Evolutionary conservation across 2,113 vertebrate species (phyloP).

Genomic region (Syrmaticus mikado): DNA sequence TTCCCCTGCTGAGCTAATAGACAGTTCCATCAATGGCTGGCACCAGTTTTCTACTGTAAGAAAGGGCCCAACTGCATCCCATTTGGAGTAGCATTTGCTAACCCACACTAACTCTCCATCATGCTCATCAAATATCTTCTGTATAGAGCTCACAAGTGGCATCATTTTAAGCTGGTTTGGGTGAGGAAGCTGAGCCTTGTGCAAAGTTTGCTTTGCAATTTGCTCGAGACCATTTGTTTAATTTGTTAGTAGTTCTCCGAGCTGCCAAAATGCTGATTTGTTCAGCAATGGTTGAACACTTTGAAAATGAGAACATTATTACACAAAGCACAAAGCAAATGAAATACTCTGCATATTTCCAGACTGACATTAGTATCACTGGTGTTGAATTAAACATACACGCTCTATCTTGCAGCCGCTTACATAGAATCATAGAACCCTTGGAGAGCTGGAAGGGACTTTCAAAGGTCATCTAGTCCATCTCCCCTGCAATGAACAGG

Average conservation of each 20-base stretch:
- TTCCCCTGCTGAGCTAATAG: not conserved
- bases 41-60: not conserved
- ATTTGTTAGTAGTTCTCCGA: not conserved
- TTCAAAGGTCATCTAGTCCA: too few species aligned
- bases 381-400: not conserved
- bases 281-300: not conserved
- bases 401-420: not conserved
- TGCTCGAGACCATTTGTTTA: not conserved
- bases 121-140: not conserved
- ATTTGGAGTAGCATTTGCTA: accelerated
- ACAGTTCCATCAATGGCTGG: not conserved
- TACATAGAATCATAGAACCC: too few species aligned
- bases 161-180: accelerated
- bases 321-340: not conserved
- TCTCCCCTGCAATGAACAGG: too few species aligned
- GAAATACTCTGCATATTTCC: not conserved
- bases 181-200: not conserved
- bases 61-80: not conserved
- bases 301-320: not conserved
- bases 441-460: too few species aligned
- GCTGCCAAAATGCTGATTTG: not conserved
- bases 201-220: not conserved
- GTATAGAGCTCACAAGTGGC: not conserved
- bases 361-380: not conserved
- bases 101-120: not conserved